These are phyloP conservation scores for Malacosoma neustria DNA, from an alignment of 2,888 invertebrate genomes.

Conservation along the genomic window DNA sequence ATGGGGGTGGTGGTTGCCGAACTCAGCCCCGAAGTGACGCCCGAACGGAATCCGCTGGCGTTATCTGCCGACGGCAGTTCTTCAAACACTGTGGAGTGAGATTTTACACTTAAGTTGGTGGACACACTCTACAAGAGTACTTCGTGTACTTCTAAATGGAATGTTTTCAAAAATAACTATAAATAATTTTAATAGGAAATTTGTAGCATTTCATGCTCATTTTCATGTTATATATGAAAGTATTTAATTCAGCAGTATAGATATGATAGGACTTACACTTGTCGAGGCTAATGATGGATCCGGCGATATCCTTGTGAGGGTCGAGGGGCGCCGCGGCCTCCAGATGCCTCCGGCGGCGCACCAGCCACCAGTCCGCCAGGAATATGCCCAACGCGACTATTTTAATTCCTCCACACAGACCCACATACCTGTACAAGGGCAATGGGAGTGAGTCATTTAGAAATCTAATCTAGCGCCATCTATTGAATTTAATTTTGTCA, in stretches of 20 bases:
- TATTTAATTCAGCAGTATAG: no score
- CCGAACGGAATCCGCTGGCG: slow-evolving; percentile 62
- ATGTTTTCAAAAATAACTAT: no score
- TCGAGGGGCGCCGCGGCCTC: slow-evolving; percentile 76
- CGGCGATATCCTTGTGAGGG: slow-evolving; percentile 76
- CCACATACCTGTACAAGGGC: slow-evolving; percentile 87
- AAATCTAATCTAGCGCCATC: no score
- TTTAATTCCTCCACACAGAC: slow-evolving; percentile 92
- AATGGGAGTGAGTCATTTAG: no score
- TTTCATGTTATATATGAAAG: no score
- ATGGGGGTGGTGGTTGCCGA: slow-evolving; percentile 53
- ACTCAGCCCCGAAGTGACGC: slow-evolving; percentile 50
- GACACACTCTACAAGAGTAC: no score
- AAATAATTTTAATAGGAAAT: no score
- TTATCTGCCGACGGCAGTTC: slow-evolving; percentile 78
- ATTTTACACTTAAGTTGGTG: no score
- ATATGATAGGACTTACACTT: no score
- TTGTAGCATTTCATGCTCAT: no score
- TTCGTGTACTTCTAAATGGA: no score
- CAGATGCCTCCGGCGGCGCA: slow-evolving; percentile 80
- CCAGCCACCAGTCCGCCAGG: slow-evolving; percentile 92
- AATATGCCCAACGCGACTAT: slow-evolving; percentile 90
- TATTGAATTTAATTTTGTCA: no score
- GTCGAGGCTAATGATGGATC: slow-evolving; percentile 89
- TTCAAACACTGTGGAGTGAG: slow-evolving; percentile 90